A percentile compares a stretch with the other conserved stretches of the same genome.
phyloP scores from a whole-genome alignment of 2,888 invertebrate genomes.

The Heteromurus nitidus region DNA sequence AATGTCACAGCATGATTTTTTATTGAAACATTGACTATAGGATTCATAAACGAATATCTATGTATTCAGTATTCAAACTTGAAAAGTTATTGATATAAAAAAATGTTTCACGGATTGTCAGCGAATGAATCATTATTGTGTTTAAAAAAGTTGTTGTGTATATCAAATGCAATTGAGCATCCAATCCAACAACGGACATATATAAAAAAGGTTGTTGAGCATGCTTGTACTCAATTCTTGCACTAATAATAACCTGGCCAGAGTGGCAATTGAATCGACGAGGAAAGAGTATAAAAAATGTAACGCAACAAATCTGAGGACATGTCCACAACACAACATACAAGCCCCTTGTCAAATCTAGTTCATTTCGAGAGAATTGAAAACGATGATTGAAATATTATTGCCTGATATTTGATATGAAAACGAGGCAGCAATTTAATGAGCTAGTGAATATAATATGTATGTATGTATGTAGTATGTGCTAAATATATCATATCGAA shows the following conservation, averaged over 20 bases:
- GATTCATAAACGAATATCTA: too few relatives aligned
- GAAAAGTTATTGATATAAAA: not conserved
- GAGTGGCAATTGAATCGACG: constrained; percentile 32
- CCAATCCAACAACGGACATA: not conserved
- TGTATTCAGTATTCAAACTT: constrained; percentile 20
- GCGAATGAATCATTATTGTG: not conserved
- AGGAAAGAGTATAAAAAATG: not conserved
- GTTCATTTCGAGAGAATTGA: constrained; percentile 3
- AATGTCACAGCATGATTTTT: constrained; percentile 50
- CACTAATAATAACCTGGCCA: constrained; percentile 29
- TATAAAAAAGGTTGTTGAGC: constrained; percentile 21
- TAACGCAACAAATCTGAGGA: not conserved
- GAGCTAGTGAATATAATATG: not conserved
- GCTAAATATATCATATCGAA: not conserved
- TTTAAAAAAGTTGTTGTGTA: not conserved
- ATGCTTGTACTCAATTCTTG: constrained; percentile 6
- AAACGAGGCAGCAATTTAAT: constrained; percentile 12
- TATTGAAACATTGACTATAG: constrained; percentile 37
- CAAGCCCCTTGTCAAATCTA: constrained; percentile 8
- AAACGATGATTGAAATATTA: constrained; percentile 50
- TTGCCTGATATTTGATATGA: constrained; percentile 53
- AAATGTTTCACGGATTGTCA: not conserved
- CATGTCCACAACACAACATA: constrained; percentile 15
- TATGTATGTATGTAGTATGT: too few relatives aligned
- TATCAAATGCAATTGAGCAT: constrained; percentile 45